These are phyloP conservation scores for Phodopus roborovskii DNA, from an alignment of 2,113 vertebrate genomes.

Conservation along the genomic window DNA sequence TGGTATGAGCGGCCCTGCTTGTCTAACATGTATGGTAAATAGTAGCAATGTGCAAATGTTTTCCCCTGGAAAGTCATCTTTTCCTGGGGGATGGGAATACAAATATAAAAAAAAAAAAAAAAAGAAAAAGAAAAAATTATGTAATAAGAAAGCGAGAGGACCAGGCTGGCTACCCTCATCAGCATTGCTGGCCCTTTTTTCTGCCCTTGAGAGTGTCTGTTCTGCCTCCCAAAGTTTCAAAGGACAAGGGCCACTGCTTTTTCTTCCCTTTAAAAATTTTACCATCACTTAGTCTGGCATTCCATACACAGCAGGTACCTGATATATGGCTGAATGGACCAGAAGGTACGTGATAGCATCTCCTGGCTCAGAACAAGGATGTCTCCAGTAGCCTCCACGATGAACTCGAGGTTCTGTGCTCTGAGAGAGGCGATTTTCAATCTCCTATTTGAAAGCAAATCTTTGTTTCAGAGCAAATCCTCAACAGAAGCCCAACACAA, in stretches of 20 bases:
- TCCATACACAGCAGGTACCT: constrained; percentile 2
- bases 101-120: constrained; percentile 12
- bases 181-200: background rate
- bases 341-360: background rate
- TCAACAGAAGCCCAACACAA: background rate
- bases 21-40: background rate
- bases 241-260: background rate
- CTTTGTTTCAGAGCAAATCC: constrained; percentile 6
- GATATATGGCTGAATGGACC: background rate
- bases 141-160: background rate
- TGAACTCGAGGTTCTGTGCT: background rate
- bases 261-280: background rate
- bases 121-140: background rate
- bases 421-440: background rate
- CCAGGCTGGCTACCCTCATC: background rate
- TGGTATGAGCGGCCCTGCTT: background rate
- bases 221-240: constrained; percentile 15
- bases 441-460: constrained; percentile 5
- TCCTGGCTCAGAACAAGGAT: background rate
- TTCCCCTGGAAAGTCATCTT: background rate
- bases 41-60: background rate
- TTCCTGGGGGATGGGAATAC: background rate
- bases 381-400: background rate
- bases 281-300: background rate
- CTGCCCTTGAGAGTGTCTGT: background rate